These are phyloP conservation scores for Phymorhynchus buccinoides DNA, from an alignment of 1,140 invertebrate species.

Conservation along the genomic window DNA sequence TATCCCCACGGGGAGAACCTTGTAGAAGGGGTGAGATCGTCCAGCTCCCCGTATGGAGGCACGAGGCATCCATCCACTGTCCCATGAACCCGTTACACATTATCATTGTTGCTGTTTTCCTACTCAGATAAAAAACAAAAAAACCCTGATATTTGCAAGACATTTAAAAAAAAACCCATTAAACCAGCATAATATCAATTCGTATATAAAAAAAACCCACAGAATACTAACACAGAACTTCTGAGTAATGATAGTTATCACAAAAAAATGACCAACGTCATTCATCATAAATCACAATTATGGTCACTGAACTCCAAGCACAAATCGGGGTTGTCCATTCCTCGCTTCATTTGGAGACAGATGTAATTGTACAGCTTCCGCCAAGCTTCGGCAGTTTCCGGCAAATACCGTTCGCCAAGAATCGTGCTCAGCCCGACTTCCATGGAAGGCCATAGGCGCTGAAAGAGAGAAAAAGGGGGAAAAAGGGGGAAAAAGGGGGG, in stretches of 20 bases:
- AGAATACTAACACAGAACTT: neutral
- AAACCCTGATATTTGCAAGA: too few species aligned
- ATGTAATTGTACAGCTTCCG: constrained; percentile 65
- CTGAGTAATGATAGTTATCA: neutral
- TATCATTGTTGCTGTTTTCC: too few species aligned
- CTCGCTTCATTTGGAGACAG: constrained; percentile 63
- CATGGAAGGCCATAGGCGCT: constrained; percentile 67
- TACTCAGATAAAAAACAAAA: too few species aligned
- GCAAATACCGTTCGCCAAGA: constrained; percentile 60
- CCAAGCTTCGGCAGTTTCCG: constrained; percentile 64
- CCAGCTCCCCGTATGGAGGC: too few species aligned
- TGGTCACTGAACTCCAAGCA: constrained; percentile 52
- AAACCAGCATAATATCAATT: too few species aligned
- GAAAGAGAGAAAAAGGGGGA: constrained; percentile 40
- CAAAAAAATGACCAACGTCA: neutral
- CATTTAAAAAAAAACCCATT: too few species aligned
- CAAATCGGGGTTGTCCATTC: constrained; percentile 66
- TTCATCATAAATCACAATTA: neutral
- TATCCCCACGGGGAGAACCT: too few species aligned
- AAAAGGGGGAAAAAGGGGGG: neutral
- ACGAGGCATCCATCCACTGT: too few species aligned
- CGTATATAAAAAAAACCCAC: too few species aligned
- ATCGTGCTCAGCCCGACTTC: constrained; percentile 59
- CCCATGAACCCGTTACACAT: too few species aligned
- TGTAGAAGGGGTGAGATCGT: too few species aligned